phyloP scores from a whole-genome alignment of 2,113 vertebrate genomes.

The Phylloscopus trochilus region DNA sequence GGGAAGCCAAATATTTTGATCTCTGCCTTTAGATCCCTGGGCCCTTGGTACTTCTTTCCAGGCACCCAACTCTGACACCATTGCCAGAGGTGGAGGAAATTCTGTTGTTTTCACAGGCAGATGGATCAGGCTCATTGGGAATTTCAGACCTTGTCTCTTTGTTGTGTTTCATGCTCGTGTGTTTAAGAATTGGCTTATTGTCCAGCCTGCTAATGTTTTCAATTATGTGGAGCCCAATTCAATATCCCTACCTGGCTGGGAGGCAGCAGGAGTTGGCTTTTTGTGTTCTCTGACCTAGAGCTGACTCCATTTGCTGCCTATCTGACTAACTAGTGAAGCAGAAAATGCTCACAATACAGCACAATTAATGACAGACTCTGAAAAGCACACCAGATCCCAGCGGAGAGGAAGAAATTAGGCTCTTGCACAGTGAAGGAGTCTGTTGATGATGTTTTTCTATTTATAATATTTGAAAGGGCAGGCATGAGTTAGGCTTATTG shows the following conservation, averaged over 20 bases:
- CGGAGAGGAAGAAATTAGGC: conserved; percentile 57
- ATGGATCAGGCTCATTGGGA: background rate
- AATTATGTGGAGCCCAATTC: conserved; percentile 37
- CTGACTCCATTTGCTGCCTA: conserved; percentile 69
- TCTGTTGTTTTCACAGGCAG: background rate
- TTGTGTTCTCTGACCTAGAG: conserved; percentile 70
- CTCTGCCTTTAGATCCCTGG: background rate
- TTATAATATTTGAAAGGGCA: background rate
- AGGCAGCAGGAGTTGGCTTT: conserved; percentile 58
- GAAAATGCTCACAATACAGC: conserved; percentile 86
- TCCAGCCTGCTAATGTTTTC: conserved; percentile 45
- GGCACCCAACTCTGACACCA: background rate
- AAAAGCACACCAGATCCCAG: conserved; percentile 73
- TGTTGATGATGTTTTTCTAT: conserved; percentile 55
- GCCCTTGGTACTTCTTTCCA: background rate
- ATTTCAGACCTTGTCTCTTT: background rate
- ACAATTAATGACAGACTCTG: conserved; percentile 79
- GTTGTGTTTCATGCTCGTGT: background rate
- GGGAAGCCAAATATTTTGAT: background rate
- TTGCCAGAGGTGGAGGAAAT: background rate
- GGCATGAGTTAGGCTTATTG: background rate
- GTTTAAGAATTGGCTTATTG: conserved; percentile 39
- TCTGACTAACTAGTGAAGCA: conserved; percentile 78
- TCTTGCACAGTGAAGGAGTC: conserved; percentile 36
- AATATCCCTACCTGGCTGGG: conserved; percentile 37